Conservation (phyloP, 2,113 vertebrate genomes). For the Tragulus kanchil region DNA sequence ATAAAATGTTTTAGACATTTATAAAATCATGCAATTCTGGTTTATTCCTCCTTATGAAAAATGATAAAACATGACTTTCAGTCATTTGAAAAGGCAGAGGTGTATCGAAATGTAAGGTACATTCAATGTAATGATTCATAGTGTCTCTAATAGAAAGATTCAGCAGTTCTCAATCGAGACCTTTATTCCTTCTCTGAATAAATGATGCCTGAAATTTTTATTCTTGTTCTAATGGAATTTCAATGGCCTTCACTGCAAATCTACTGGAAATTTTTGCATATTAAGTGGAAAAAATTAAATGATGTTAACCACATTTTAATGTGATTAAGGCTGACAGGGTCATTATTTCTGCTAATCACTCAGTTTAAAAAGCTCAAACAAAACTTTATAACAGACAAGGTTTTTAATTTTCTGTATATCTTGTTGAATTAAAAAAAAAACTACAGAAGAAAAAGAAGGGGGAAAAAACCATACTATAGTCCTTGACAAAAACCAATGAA, state of each 20-base stretch:
- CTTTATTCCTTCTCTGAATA: constrained; percentile 98
- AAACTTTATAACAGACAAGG: constrained; percentile 91
- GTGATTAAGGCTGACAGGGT: constrained; percentile 99
- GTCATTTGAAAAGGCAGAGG: constrained; percentile 81
- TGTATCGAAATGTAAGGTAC: constrained; percentile 82
- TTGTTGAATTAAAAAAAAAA: constrained; percentile 74
- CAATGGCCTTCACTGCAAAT: constrained; percentile 99
- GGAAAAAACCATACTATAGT: constrained; percentile 53
- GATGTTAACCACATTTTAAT: constrained; percentile 99
- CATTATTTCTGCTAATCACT: constrained; percentile 99
- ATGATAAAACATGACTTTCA: constrained; percentile 73
- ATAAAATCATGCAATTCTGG: constrained; percentile 67
- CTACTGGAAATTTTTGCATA: constrained; percentile 99
- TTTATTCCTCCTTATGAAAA: constrained; percentile 77
- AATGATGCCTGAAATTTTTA: constrained; percentile 99
- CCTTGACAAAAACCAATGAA: constrained; percentile 76
- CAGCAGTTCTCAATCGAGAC: constrained; percentile 97
- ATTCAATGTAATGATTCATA: constrained; percentile 94
- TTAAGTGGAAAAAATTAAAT: constrained; percentile 99
- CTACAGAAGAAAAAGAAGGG: constrained; percentile 63
- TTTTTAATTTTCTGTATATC: constrained; percentile 89
- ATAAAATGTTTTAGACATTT: constrained; percentile 64
- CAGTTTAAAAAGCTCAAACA: constrained; percentile 97
- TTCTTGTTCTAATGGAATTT: constrained; percentile 99
- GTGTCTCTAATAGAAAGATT: constrained; percentile 96